These are phyloP conservation scores for Ophioderma brevispina DNA, from an alignment of 35 echinoderm and acorn worm species.

Conservation along the genomic window DNA sequence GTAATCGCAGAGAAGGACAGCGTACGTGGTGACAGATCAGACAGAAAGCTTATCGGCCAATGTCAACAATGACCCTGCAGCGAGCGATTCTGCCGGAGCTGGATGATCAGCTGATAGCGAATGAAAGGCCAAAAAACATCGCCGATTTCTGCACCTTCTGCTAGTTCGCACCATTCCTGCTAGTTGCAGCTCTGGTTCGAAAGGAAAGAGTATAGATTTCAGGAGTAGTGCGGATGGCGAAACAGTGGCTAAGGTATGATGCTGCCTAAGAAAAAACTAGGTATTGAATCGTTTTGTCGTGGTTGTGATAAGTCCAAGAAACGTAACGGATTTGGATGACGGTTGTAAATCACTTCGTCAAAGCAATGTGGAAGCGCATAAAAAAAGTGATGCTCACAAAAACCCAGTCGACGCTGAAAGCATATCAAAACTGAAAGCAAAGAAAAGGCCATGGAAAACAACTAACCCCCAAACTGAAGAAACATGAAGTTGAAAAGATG, in stretches of 20 bases:
- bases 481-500: slow-evolving; percentile 1
- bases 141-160: no score
- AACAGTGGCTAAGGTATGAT: background rate
- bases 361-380: background rate
- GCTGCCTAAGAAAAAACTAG: background rate
- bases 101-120: no score
- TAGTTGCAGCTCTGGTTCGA: no score
- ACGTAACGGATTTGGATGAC: background rate
- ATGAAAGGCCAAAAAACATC: no score
- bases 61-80: no score
- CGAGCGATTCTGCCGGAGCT: no score
- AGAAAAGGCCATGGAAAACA: slow-evolving; percentile 20
- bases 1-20: no score
- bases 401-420: background rate
- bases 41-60: no score
- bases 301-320: background rate
- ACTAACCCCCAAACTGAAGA: slow-evolving; percentile 11
- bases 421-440: background rate
- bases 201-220: background rate
- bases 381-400: background rate
- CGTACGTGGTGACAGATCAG: no score
- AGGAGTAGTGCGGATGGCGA: background rate
- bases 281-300: background rate
- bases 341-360: background rate
- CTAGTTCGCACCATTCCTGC: no score